Base-by-base conservation (phyloP, 2,113 vertebrate species). In the Mus pahari region DNA sequence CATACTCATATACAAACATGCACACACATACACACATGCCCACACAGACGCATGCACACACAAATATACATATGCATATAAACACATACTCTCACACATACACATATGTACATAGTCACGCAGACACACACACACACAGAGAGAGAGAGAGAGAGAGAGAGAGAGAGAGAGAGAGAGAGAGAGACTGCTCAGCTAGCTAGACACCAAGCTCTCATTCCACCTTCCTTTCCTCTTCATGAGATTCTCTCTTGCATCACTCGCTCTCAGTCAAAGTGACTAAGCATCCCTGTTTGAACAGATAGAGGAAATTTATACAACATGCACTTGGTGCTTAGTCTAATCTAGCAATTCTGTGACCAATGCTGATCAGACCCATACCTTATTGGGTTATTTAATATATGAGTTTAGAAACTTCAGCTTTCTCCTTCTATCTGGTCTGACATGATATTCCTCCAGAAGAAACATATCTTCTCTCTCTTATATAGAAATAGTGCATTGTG, bases 191-290 rank as follows among this genome's bases (percentile, higher is more conserved):
- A 71, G 74, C 42, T 24, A 71, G 74, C 48, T 22, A 74, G 92
- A 73, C 96, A 94, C 50, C 60, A 95, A 91, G 73, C 73, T 73
- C 94, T 96, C 83, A 82, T 11, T 64, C 31, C 96, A 91, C n/a
- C 62, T 92, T 81, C 55, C 55, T 95, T 95, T 96, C 75, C 83
- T 79, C 62, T 94, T 81, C 42, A 7, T 94, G 79, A 95, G 42
- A 91, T 88, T 66, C 88, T 48, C n/a, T 95, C 74, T 89, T 58
- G 20, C 1, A 26, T 42, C 45, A 81, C 81, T 95, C 89, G 62
- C 66, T 74, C 17, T 96, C 74, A 73, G 24, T 17, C 78, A n/a
- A 73, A 96, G 96, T 90, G 68, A 95, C 73, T 95, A 92, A 31
- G 14, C 87, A 84, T 84, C 75, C 42, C 28, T 79, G 33, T 93